Base-by-base conservation (phyloP, 2,888 invertebrate genomes). In the Orchesellides sinensis region DNA sequence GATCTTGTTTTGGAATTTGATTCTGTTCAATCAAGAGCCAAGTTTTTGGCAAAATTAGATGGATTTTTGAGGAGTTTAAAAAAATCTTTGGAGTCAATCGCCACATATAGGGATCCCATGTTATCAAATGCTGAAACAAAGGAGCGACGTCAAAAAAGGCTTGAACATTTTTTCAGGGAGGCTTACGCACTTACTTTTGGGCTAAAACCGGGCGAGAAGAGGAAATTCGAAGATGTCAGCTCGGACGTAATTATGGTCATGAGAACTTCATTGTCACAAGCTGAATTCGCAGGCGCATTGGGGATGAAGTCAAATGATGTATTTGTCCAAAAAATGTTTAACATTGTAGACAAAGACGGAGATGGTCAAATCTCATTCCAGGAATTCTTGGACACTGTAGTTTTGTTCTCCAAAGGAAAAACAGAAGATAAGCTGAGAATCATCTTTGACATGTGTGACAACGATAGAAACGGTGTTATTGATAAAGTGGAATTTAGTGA, bases 391-490 rank as follows among this genome's bases (percentile, higher is more conserved):
- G 97, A 98, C 89, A 98, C 98, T 0, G 97, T 98, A 0, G 95
- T 97, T 0, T 90, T 97, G 1, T 98, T 98, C 90, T 96, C 97
- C 0, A 93, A 96, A 0, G 98, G 97, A 5, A 96, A 96, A 88
- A 97, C 97, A 0, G 97, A 97, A 88, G 97, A 97, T 89, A 98
- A 98, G 89, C 91, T 98, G 40, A 92, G 97, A 4, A 97, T 98
- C 35, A 96, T 98, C 86, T 98, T 98, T 89, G 97, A 98, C 90
- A 98, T 98, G 98, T 98, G 98, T 89, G 98, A 98, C 89, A 96
- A 97, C 88, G 96, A 98, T 89, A 93, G 96, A 17, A 97, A 97
- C 88, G 97, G 98, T 0, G 96, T 96, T 0, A 98, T 98, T 79
- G 97, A 98, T 89, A 97, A 98, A 89, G 95, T 94, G 0, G 98